phyloP scores from a whole-genome alignment of 2,888 invertebrate genomes.

The Capitulum mitella region DNA sequence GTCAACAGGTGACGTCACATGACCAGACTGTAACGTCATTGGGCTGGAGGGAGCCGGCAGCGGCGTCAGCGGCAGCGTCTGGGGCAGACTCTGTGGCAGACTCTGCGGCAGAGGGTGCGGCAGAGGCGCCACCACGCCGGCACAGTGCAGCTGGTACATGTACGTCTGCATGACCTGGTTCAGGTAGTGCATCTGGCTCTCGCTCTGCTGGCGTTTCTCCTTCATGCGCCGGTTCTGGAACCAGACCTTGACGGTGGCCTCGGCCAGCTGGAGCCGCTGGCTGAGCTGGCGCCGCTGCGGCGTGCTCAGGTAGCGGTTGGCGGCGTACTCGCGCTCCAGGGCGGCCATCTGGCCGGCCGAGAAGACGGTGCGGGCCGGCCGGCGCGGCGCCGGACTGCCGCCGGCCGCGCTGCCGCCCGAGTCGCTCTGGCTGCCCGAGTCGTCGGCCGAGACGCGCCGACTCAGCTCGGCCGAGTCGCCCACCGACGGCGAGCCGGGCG shows the following conservation, averaged over 20 bases:
- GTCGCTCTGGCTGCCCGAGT: constrained; percentile 1
- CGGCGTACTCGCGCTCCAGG: constrained; percentile 34
- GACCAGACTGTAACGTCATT: neutral
- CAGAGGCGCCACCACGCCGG: neutral
- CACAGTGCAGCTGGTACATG: constrained; percentile 26
- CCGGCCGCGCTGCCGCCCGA: neutral
- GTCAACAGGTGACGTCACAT: neutral
- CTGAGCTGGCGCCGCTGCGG: constrained; percentile 35
- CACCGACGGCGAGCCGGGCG: neutral
- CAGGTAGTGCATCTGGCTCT: constrained; percentile 19
- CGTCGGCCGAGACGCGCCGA: neutral
- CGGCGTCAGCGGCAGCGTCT: neutral
- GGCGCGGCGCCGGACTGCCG: neutral
- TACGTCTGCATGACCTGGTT: constrained; percentile 12
- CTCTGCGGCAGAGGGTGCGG: neutral
- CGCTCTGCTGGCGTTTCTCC: constrained; percentile 33
- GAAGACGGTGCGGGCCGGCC: constrained; percentile 35
- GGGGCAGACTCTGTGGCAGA: neutral
- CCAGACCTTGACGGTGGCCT: constrained; percentile 36
- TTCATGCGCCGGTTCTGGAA: constrained; percentile 37
- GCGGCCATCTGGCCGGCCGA: constrained; percentile 33
- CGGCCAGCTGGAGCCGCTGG: constrained; percentile 33
- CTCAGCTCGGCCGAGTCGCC: neutral
- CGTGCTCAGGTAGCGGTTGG: constrained; percentile 35
- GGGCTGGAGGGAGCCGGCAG: neutral